Evolutionary conservation across 2,113 vertebrate species (phyloP).

Genomic region (Podiceps cristatus): DNA sequence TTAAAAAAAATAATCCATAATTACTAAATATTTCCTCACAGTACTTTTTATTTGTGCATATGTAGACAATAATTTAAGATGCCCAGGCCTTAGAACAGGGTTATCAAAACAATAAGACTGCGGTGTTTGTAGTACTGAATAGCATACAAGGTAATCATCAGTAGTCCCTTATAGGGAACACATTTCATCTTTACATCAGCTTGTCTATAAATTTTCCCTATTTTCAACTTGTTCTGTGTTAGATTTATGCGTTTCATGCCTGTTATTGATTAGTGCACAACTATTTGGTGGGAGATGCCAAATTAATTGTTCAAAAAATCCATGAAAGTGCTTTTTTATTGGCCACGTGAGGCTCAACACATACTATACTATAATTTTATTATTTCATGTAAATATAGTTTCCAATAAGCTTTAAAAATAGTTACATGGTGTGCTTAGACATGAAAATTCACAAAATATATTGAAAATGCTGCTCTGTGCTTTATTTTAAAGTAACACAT

Average conservation of each 20-base stretch:
- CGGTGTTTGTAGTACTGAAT: constrained; percentile 54
- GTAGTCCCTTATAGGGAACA: constrained; percentile 45
- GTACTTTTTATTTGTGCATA: neutral
- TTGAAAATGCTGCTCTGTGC: neutral
- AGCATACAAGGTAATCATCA: constrained; percentile 52
- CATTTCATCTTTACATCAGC: constrained; percentile 41
- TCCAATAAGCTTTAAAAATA: constrained; percentile 47
- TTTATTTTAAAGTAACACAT: neutral
- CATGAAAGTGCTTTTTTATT: constrained; percentile 75
- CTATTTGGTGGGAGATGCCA: constrained; percentile 67
- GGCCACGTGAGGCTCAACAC: constrained; percentile 50
- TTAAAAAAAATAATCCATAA: neutral
- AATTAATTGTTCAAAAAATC: constrained; percentile 77
- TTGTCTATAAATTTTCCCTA: constrained; percentile 34
- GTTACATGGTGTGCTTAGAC: neutral
- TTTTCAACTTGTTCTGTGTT: constrained; percentile 44
- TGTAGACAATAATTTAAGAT: constrained; percentile 30
- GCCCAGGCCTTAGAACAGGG: neutral
- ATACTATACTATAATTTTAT: constrained; percentile 21
- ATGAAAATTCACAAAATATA: neutral
- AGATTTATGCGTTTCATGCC: constrained; percentile 50
- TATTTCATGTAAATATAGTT: constrained; percentile 53
- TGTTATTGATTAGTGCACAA: constrained; percentile 49
- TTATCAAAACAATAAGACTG: constrained; percentile 12
- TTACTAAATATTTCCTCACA: neutral